Evolutionary conservation across 2,797 vertebrate species (phyloP).

Genomic region (Phylloscopus collybita): DNA sequence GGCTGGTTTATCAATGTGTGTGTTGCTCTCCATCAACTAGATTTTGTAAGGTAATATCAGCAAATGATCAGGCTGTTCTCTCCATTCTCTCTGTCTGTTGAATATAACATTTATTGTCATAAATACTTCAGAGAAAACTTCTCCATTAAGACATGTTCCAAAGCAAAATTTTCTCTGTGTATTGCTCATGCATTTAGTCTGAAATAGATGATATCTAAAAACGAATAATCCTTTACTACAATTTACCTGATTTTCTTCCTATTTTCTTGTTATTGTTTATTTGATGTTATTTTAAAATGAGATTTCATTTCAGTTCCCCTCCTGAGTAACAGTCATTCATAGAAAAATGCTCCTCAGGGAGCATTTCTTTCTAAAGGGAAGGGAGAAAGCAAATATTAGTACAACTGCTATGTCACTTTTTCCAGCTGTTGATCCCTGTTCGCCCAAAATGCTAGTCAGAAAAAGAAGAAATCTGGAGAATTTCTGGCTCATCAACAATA

Average conservation of each 20-base stretch:
- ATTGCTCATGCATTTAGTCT: neutral
- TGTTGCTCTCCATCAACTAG: neutral
- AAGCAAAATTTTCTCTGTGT: neutral
- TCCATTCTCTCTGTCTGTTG: neutral
- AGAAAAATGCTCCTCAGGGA: neutral
- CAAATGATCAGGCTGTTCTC: neutral
- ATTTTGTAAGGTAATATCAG: neutral
- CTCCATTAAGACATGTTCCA: neutral
- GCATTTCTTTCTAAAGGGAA: neutral
- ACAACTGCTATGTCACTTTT: neutral
- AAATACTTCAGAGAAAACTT: neutral
- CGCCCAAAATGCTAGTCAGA: neutral
- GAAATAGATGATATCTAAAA: neutral
- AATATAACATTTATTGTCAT: neutral
- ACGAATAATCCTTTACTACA: neutral
- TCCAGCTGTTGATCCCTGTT: neutral
- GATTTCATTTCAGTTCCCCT: neutral
- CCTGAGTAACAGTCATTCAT: neutral
- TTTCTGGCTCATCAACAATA: neutral
- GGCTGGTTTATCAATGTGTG: fast-evolving
- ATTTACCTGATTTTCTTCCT: neutral
- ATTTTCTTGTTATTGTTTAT: neutral
- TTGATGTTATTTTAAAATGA: neutral
- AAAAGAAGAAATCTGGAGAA: neutral
- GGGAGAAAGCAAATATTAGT: neutral